Conservation (phyloP, 2,797 vertebrate genomes). For the Sus cebifrons region DNA sequence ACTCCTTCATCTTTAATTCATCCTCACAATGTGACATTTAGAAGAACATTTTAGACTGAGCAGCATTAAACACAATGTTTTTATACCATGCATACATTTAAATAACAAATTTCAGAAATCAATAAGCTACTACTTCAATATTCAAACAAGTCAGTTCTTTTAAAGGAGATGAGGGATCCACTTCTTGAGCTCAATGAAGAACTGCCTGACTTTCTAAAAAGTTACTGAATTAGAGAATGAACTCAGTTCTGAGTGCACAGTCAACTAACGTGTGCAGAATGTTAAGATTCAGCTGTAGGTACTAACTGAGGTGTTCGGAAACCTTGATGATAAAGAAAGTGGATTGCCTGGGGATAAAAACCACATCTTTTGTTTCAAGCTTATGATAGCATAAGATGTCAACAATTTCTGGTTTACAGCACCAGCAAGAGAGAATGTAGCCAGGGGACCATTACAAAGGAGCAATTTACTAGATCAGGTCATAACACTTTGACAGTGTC, state of each 20-base stretch:
- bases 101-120: conserved; percentile 67
- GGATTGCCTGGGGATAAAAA: conserved; percentile 63
- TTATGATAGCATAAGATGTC: conserved; percentile 74
- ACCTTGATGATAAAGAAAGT: conserved; percentile 76
- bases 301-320: conserved; percentile 82
- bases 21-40: conserved; percentile 58
- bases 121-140: conserved; percentile 60
- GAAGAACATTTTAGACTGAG: conserved; percentile 62
- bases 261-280: conserved; percentile 86
- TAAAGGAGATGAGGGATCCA: conserved; percentile 43
- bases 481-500: conserved; percentile 81
- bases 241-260: conserved; percentile 71
- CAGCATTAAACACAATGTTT: conserved; percentile 16
- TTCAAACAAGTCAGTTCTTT: conserved; percentile 63
- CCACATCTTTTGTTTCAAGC: conserved; percentile 75
- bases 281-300: conserved; percentile 76
- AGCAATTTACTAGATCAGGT: conserved; percentile 87
- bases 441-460: conserved; percentile 83
- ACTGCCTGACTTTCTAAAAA: conserved; percentile 40
- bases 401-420: conserved; percentile 85
- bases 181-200: conserved; percentile 62
- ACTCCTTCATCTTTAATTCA: conserved; percentile 64
- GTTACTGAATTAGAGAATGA: conserved; percentile 32
- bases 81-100: conserved; percentile 53
- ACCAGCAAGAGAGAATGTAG: conserved; percentile 85